Conservation (phyloP, 2,888 invertebrate species). For the Acanthococcus lagerstroemiae region DNA sequence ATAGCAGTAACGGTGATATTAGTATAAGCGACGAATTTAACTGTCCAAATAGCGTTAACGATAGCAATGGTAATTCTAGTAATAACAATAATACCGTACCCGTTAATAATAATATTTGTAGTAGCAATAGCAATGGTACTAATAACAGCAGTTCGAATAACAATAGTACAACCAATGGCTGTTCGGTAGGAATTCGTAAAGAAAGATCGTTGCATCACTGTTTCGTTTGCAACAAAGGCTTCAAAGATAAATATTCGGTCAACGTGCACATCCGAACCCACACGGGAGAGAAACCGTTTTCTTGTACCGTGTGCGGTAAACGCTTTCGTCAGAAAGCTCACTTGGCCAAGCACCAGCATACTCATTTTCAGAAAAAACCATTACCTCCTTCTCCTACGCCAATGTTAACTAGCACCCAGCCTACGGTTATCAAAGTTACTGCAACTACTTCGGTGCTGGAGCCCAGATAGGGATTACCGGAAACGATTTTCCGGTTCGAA, state of each 20-base stretch:
- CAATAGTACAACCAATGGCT: not conserved
- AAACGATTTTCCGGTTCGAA: too few relatives aligned
- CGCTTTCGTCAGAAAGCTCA: constrained; percentile 87
- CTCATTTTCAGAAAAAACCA: constrained; percentile 50
- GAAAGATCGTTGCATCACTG: constrained; percentile 83
- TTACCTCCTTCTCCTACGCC: constrained; percentile 36
- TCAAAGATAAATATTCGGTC: constrained; percentile 93
- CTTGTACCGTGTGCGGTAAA: constrained; percentile 86
- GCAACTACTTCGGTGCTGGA: constrained; percentile 19
- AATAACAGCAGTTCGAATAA: constrained; percentile 37
- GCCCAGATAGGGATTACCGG: constrained; percentile 9
- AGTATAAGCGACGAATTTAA: not conserved
- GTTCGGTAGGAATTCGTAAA: constrained; percentile 43
- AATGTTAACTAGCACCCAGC: not conserved
- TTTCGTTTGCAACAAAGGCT: constrained; percentile 85
- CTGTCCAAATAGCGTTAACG: not conserved
- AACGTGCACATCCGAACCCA: constrained; percentile 97
- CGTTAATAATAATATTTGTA: constrained; percentile 38
- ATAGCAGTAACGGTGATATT: constrained; percentile 1
- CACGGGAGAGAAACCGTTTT: constrained; percentile 95
- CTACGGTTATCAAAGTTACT: constrained; percentile 20
- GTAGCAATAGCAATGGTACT: constrained; percentile 32
- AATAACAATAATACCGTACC: not conserved
- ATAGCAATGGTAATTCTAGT: not conserved
- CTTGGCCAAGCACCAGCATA: constrained; percentile 85